Base-by-base conservation (phyloP, 2,888 invertebrate genomes). In the Uropetala carovei region DNA sequence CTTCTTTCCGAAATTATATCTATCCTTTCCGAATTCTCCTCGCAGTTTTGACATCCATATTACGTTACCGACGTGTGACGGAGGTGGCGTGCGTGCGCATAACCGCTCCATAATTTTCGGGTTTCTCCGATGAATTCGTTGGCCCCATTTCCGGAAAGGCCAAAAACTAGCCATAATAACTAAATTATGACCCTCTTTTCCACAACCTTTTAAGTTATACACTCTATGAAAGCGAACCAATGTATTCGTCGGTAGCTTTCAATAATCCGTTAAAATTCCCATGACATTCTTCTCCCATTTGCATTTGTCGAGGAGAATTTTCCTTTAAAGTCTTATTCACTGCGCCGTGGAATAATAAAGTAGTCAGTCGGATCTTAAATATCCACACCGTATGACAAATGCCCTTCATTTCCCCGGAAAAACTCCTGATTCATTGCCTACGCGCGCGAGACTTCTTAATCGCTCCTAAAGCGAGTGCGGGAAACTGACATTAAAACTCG, bases 361-460 rank as follows among this genome's bases (percentile, higher is more conserved):
- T 18, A 1, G 22, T 18, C 64, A n/a, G 18, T n/a, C 1, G 27
- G 9, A 75, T 27, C 75, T 4, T 75, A 9, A 64, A 60, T 43
- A n/a, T 56, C 83, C 83, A 27, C 83, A 16, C 57, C 89, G 0
- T 27, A 43, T 64, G 75, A 64, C 89, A 64, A 89, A 89, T 89
- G n/a, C 56, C 64, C 89, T 89, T 56, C 43, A 64, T 30, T 43
- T 64, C 68, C 27, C 64, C 16, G 64, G 64, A 68, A 89, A 64
- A 64, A 56, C 18, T 43, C 64, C 16, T 68, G 64, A 89, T 30
- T 86, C 86, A 86, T 30, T 27, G 18, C 10, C 56, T 68, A 11
- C n/a, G 64, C 18, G 30, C 86, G 22, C 56, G 16, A 13, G 27
- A 60, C 60, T 89, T 43, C 57, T 56, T 89, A 89, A 89, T 89